Evolutionary conservation across 2,888 invertebrate genomes (phyloP), one percentile per base, ranked within the genome.

Genomic region (Parelbella ahira): DNA sequence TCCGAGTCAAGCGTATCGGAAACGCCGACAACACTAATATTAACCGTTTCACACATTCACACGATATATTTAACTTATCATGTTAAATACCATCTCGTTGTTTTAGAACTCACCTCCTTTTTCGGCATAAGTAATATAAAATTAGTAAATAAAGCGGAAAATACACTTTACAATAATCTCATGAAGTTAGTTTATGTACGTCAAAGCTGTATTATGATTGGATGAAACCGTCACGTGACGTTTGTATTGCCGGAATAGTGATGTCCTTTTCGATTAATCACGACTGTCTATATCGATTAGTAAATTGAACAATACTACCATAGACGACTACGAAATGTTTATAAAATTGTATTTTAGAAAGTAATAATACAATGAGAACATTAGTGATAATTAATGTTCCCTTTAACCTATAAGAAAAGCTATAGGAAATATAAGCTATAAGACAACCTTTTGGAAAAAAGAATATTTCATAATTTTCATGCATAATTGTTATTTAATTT

Each of bases 61-160:
- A 37, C 30, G 9, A 4, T 41, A 24, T 45, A 29, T 44, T 15
- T 27, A 37, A n/a, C 44, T 43, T 27, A 6, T 9, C 15, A 46
- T 52, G 51, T 44, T 38, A 33, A 41, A 36, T 6, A 33, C 8
- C 46, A 24, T 27, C 5, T 19, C 33, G 9, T 20, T 7, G 5
- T 54, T 51, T 43, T 38, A 39, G 45, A 61, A 63, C 70, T 74
- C 68, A 76, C 76, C 70, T 77, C 71, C 67, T 64, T 76, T 71
- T 69, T 68, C 56, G 68, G 70, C 73, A 75, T 73, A 67, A 56
- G 41, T 41, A 33, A 20, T 41, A 19, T 10, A 41, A 63, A 61
- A 63, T 61, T 64, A 60, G 54, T 67, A 68, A 70, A 62, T 69
- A 69, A 64, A 66, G 64, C 61, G 64, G 54, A 64, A 68, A 60